Base-by-base conservation (phyloP, 2,888 invertebrate genomes). In the Pollenia angustigena region DNA sequence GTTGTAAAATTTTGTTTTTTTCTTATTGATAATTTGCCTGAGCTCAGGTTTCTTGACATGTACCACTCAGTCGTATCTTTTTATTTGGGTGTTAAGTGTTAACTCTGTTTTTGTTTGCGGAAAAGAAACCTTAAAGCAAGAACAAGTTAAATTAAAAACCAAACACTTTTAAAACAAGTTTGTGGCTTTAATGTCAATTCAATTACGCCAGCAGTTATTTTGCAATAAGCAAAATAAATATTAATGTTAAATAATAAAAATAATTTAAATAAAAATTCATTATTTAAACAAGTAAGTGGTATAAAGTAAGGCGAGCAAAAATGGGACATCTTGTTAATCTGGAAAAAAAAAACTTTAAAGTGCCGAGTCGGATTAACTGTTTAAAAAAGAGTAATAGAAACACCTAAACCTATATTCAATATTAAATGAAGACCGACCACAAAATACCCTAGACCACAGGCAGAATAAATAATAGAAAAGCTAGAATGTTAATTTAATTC, bases 121-220 rank as follows among this genome's bases (percentile, higher is more conserved):
- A 62, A 64, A 78, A 69, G 54, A 48, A 74, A 40, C 18, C 40
- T 18, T 72, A 12, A 56, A 66, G 44, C 50, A 14, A 69, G 18
- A 10, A 14, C 4, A 54, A 11, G 23, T 46, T 44, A 32, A 12
- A 40, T 40, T 14, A 50, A 76, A 69, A 58, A 50, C 18, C 16
- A 71, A 40, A 11, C 1, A 56, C 56, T 62, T n/a, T 4, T 10
- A 54, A 81, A 81, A 76, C 84, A 78, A 74, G 81, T 87, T 84
- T 83, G 56, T 64, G 81, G 76, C 44, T 56, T 71, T 72, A 81
- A 78, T 56, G 62, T 78, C 62, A 74, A 76, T 83, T 76, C 75
- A 71, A 83, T 83, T 83, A 78, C 81, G 72, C 50, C 72, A 72
- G 52, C 50, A 48, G 40, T 44, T 52, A 69, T 74, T 85, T 85